Conservation (phyloP, 2,888 invertebrate genomes). For the Sisyra terminalis region DNA sequence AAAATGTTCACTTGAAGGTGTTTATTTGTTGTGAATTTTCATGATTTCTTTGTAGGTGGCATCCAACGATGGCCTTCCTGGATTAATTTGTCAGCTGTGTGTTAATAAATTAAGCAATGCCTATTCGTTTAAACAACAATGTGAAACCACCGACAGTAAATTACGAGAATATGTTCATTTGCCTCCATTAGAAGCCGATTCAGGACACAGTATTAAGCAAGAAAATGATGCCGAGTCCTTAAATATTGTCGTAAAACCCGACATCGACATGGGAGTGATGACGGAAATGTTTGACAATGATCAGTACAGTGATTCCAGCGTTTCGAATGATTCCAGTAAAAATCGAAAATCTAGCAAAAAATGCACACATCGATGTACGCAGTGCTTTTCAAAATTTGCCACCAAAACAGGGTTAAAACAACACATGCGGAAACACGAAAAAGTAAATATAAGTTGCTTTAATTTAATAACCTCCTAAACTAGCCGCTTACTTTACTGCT, state of each 20-base stretch:
- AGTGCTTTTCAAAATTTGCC: constrained; percentile 21
- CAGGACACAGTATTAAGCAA: constrained; percentile 8
- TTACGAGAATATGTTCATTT: constrained; percentile 18
- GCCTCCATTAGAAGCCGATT: constrained; percentile 1
- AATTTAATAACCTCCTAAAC: too few species aligned
- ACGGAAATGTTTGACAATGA: constrained; percentile 2
- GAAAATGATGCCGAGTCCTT: constrained; percentile 13
- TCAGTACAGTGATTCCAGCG: not conserved
- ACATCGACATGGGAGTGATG: constrained; percentile 12
- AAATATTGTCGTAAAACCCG: constrained; percentile 17
- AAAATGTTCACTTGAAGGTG: not conserved
- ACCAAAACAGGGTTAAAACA: constrained; percentile 19
- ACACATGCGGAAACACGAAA: constrained; percentile 6
- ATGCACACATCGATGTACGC: constrained; percentile 19
- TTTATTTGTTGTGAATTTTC: constrained; percentile 2
- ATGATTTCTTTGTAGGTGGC: constrained; percentile 18
- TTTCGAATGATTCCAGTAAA: not conserved
- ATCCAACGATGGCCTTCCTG: constrained; percentile 24
- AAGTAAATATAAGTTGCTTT: not conserved
- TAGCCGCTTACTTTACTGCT: too few species aligned
- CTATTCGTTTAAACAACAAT: constrained; percentile 25
- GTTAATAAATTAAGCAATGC: constrained; percentile 23
- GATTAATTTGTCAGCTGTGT: constrained; percentile 22
- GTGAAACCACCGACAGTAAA: constrained; percentile 24
- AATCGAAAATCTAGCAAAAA: constrained; percentile 8